Evolutionary conservation across 2,797 vertebrate genomes (phyloP), one percentile per base, ranked within the genome.

Genomic region (Spinus pinus): DNA sequence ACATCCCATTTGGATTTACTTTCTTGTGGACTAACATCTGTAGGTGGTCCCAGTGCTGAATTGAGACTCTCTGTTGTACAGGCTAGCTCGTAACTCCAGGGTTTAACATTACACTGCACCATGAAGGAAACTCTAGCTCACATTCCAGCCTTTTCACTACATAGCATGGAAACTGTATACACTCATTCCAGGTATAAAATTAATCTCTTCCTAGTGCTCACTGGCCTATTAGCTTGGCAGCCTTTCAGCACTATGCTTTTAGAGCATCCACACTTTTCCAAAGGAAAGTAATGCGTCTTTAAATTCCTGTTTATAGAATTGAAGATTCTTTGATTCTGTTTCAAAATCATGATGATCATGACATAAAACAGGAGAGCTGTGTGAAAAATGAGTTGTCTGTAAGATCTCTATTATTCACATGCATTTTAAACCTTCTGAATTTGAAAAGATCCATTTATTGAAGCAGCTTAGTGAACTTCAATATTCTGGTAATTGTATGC

Each of bases 241-340:
- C 56, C 47, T 93, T 95, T 94, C 93, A 95, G 90, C 77, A 86
- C 83, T 54, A 31, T 18, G 70, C 77, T 94, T 93, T 91, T 84
- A 90, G 37, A 90, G 58, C 77, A 95, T 88, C 0, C 1, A 94
- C 41, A 81, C 69, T 31, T 93, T 90, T 96, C 80, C 88, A 80
- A 61, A 85, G 54, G 64, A 94, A 95, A 88, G 88, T 80, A 89
- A 85, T 47, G 57, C 82, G 33, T 71, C 82, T 94, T 94, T 74
- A 91, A 96, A 95, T 51, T 96, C 54, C n/a, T 90, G 86, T 94
- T 94, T 96, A 94, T 15, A 92, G 58, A 90, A 95, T 46, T 66
- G 54, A 88, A 86, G 69, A 92, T 86, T 81, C 83, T 93, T 93
- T 92, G 60, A 94, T 94, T 96, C 80, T 70, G 31, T 70, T 94